A percentile compares a stretch with the other conserved stretches of the same genome.
Evolutionary conservation across 2,113 vertebrate genomes (phyloP).

Genomic region (Prunella fulvescens): DNA sequence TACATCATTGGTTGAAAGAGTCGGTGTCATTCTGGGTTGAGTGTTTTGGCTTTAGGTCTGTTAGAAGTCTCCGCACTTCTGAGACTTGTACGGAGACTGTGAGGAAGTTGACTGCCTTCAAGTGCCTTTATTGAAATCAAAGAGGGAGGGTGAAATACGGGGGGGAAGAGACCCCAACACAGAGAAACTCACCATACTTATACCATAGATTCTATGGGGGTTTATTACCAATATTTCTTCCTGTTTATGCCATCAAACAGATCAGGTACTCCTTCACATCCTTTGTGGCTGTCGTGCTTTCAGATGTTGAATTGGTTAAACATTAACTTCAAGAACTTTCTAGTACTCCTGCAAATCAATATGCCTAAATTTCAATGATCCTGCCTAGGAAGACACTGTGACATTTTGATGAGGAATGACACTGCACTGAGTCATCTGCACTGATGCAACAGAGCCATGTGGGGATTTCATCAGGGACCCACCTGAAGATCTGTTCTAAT

Average conservation of each 20-base stretch:
- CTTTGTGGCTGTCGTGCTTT: not conserved
- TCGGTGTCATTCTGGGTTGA: accelerated
- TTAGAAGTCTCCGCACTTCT: not conserved
- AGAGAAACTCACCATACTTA: not conserved
- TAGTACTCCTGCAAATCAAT: not conserved
- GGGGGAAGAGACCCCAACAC: not conserved
- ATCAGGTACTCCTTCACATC: not conserved
- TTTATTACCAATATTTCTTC: not conserved
- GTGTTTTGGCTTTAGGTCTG: not conserved
- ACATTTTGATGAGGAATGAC: not conserved
- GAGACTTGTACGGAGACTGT: not conserved
- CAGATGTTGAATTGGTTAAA: not conserved
- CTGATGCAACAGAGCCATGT: not conserved
- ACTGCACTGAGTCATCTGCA: not conserved
- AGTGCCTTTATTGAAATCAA: not conserved
- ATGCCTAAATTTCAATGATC: not conserved
- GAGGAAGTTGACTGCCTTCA: not conserved
- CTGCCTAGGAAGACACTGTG: not conserved
- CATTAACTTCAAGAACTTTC: not conserved
- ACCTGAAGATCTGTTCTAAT: not conserved
- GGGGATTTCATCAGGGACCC: not conserved
- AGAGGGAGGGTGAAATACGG: not conserved
- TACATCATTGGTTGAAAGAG: not conserved
- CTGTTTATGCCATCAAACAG: not conserved
- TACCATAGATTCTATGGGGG: accelerated